Conservation (phyloP, 2,797 vertebrate genomes). For the Xenopus petersii region DNA sequence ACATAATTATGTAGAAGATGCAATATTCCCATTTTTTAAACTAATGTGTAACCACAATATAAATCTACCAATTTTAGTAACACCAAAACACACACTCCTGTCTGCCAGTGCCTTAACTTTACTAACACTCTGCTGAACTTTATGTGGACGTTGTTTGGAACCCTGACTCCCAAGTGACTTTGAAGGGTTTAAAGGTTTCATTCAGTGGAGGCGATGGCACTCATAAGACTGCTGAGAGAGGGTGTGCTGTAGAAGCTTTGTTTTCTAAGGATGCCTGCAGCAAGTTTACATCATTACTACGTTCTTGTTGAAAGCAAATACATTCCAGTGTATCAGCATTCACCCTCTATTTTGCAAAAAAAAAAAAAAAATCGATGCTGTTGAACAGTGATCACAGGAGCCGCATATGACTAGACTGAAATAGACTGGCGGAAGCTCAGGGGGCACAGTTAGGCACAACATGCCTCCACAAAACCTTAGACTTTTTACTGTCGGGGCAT, state of each 20-base stretch:
- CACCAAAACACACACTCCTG: background rate
- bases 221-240: conserved; percentile 23
- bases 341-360: background rate
- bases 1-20: too few relatives aligned
- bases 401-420: background rate
- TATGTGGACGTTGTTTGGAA: background rate
- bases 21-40: too few relatives aligned
- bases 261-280: conserved; percentile 4
- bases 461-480: conserved; percentile 11
- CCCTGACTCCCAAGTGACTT: conserved; percentile 2
- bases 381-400: conserved; percentile 23
- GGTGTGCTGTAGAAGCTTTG: conserved; percentile 6
- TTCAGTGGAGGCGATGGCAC: background rate
- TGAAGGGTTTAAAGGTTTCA: background rate
- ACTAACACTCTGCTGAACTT: too few relatives aligned
- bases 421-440: background rate
- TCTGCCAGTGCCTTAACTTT: background rate
- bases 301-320: conserved; percentile 1
- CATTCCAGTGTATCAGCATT: background rate
- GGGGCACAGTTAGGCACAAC: conserved; percentile 6
- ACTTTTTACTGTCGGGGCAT: conserved; percentile 14
- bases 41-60: too few relatives aligned
- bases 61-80: background rate
- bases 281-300: conserved; percentile 9
- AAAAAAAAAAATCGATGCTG: background rate